A percentile compares a stretch with the other conserved stretches of the same genome.
These are phyloP conservation scores for Rosalia funebris DNA, from an alignment of 2,888 invertebrate genomes.

Conservation along the genomic window DNA sequence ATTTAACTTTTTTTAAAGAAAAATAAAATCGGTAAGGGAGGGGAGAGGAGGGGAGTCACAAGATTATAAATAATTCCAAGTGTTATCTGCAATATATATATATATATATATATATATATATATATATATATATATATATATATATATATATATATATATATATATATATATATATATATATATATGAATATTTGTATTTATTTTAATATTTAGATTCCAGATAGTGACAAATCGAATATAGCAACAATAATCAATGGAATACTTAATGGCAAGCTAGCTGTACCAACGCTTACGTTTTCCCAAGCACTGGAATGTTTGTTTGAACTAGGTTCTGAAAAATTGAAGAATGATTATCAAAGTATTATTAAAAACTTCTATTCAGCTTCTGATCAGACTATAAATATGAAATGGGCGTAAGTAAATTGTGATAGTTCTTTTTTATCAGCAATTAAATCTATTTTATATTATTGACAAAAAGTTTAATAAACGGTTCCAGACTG, in stretches of 20 bases:
- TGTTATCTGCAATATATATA: too few relatives aligned
- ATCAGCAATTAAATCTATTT: background rate
- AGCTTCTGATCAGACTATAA: constrained; percentile 17
- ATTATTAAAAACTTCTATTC: constrained; percentile 41
- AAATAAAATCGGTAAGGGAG: too few relatives aligned
- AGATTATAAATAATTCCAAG: too few relatives aligned
- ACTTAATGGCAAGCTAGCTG: constrained; percentile 41
- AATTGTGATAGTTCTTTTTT: background rate
- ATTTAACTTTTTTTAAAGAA: too few relatives aligned
- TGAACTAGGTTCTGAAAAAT: constrained; percentile 48
- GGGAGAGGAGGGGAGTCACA: too few relatives aligned
- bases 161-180: too few relatives aligned
- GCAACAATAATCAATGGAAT: constrained; percentile 45
- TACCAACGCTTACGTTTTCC: constrained; percentile 40
- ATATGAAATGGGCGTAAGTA: constrained; percentile 44
- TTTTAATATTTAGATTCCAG: constrained; percentile 36
- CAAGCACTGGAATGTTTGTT: constrained; percentile 48
- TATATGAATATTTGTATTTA: too few relatives aligned
- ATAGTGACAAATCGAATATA: constrained; percentile 38
- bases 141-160: too few relatives aligned
- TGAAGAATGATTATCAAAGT: constrained; percentile 47
- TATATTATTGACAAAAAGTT: too few relatives aligned
- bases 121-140: too few relatives aligned
- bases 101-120: too few relatives aligned
- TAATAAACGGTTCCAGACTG: too few relatives aligned